Evolutionary conservation across 92 coral and sea anemone genomes (phyloP), one percentile per base, ranked within the genome.

Genomic region (Plumapathes pennacea): DNA sequence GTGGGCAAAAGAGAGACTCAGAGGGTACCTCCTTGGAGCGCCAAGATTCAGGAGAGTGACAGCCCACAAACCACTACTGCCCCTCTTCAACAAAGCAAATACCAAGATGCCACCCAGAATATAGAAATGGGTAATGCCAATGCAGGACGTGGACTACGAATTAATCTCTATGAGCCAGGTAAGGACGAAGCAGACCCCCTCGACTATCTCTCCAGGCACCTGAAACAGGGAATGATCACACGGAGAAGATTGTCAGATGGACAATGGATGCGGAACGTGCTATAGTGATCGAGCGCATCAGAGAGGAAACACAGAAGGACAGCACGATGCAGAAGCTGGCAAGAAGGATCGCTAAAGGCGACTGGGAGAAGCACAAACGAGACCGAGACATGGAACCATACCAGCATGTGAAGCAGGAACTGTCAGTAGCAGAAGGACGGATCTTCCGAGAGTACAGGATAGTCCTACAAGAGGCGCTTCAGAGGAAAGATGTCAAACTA

Each of bases 31-130:
- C 10, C 81, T 71, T 17, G 85, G 85, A 43, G 85, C 90, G 32
- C 82, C 78, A 23, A 60, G 72, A 52, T 79, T 85, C 77, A 62
- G 69, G 13, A 63, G 64, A 24, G 81, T 72, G 11, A 84, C 90
- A 39, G 77, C 85, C 54, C 90, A 84, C 78, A 84, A 84, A n/a
- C 85, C 78, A 39, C 48, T 77, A 21, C 44, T 84, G 34, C 62
- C 85, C 10, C 69, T 64, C 20, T 77, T 84, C 59, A 84, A 84
- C 54, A 71, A 78, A 29, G 70, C 65, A 1, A 83, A 38, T 10
- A 54, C 84, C 1, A 60, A 38, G 22, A 48, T 84, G 23, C 82
- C 90, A n/a, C 82, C 90, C 63, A 53, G 82, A 23, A 78, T 84
- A 2, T 77, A 77, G 39, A 83, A 70, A 39, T 69, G 84, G 77